Evolutionary conservation across 2,888 invertebrate species (phyloP), one percentile per base, ranked within the genome.

Genomic region (Spilarctia lutea): DNA sequence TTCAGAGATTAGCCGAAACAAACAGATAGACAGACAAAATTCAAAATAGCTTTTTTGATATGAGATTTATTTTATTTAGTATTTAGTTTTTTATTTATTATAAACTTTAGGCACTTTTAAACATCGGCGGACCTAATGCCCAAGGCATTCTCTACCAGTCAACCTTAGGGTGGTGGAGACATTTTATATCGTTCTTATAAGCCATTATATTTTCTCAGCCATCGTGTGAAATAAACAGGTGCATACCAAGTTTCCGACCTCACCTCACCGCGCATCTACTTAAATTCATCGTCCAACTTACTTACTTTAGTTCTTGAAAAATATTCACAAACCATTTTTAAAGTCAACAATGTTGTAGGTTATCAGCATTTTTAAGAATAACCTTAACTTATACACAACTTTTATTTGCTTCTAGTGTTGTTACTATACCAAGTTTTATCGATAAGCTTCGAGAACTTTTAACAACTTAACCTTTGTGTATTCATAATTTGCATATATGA

Each of bases 371-470:
- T 83, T 84, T 74, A 80, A 79, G 72, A 83, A 83, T 74, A 76
- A 73, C 73, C 73, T 42, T 73, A 80, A 78, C 72, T 83, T 81
- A 63, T 72, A 74, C 78, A 39, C 45, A 68, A 84, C 78, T 84
- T 85, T 85, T 84, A 79, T 84, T 83, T 79, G 73, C 78, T 80
- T 73, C 63, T 79, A 85, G 82, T 85, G 80, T 83, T 79, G 82
- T 81, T 84, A 74, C 74, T 75, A 71, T 68, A 75, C 56, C 70
- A 83, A 84, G 82, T 83, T 85, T 81, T 82, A 78, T 85, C 84
- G 84, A 84, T 80, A 83, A 83, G 77, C 76, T 79, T 39, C 67
- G 72, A 20, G 42, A 79, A 81, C 56, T 80, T 81, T 52, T 39
- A 18, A 24, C 71, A 79, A 79, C 48, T 82, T 82, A 73, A 66